Conservation (phyloP, 2,797 vertebrate genomes). For the Acrossocheilus fasciatus region DNA sequence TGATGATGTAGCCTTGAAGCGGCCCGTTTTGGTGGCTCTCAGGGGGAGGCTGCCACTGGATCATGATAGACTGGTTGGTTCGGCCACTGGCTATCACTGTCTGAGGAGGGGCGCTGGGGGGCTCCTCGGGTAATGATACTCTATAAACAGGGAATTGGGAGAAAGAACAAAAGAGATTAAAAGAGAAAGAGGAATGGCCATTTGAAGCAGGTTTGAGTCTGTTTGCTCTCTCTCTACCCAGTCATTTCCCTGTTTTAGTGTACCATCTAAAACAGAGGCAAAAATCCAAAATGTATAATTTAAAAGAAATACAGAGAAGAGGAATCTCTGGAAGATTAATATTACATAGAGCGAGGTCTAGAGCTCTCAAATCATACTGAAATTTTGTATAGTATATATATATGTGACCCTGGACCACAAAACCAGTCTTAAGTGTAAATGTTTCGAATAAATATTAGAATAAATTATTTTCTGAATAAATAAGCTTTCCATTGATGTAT, state of each 20-base stretch:
- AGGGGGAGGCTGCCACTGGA: slow-evolving; percentile 95
- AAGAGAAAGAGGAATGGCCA: background rate
- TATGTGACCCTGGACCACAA: no score
- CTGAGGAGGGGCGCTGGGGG: slow-evolving; percentile 93
- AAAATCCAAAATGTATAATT: background rate
- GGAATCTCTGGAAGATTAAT: slow-evolving; percentile 5
- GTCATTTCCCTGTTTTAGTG: background rate
- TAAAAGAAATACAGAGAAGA: background rate
- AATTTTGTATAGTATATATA: background rate
- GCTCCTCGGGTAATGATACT: slow-evolving; percentile 93
- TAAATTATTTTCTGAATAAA: no score
- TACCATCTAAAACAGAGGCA: background rate
- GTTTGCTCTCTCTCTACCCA: background rate
- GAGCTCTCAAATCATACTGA: background rate
- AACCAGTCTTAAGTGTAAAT: no score
- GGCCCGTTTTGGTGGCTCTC: slow-evolving; percentile 96
- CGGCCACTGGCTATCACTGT: slow-evolving; percentile 95
- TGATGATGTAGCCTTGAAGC: slow-evolving; percentile 95
- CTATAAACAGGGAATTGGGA: slow-evolving; percentile 68
- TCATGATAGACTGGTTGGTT: slow-evolving; percentile 99
- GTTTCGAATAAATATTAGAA: no score
- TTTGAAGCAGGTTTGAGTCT: background rate
- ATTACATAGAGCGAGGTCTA: background rate
- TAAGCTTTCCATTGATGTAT: no score
- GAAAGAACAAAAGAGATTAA: slow-evolving; percentile 41